Conservation (phyloP, 2,888 invertebrate species). For the Leucozona laternaria region DNA sequence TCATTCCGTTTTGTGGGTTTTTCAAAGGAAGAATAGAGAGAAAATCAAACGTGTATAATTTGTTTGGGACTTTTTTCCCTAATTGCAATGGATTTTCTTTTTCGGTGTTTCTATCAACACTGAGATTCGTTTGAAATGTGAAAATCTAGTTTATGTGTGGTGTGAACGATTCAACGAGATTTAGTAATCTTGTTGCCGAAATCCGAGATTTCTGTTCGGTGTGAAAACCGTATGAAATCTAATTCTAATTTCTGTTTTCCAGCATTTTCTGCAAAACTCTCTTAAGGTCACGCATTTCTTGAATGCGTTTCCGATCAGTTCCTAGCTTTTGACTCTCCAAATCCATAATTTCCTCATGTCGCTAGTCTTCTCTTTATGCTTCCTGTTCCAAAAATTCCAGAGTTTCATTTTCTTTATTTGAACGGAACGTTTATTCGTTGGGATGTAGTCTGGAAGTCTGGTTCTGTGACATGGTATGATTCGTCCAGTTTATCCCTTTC, state of each 20-base stretch:
- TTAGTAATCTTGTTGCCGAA: too few relatives aligned
- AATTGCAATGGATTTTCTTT: too few relatives aligned
- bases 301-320: background rate
- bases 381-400: constrained; percentile 17
- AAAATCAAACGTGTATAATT: too few relatives aligned
- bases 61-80: too few relatives aligned
- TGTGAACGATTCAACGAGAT: too few relatives aligned
- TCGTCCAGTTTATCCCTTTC: background rate
- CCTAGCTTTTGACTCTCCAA: constrained; percentile 7
- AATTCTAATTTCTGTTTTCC: background rate
- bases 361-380: constrained; percentile 2
- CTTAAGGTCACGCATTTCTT: constrained; percentile 19
- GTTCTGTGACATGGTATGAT: background rate
- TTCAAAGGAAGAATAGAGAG: too few relatives aligned
- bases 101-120: too few relatives aligned
- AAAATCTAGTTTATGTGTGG: too few relatives aligned
- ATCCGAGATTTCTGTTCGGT: too few relatives aligned
- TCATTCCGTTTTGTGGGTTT: too few relatives aligned
- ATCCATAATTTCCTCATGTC: constrained; percentile 18
- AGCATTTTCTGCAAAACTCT: constrained; percentile 20
- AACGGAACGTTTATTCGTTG: background rate
- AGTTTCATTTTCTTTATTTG: background rate
- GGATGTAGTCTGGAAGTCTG: background rate
- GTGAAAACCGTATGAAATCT: too few relatives aligned
- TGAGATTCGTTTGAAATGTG: too few relatives aligned